Conservation (phyloP, 2,888 invertebrate species). For the Clostera curtula region DNA sequence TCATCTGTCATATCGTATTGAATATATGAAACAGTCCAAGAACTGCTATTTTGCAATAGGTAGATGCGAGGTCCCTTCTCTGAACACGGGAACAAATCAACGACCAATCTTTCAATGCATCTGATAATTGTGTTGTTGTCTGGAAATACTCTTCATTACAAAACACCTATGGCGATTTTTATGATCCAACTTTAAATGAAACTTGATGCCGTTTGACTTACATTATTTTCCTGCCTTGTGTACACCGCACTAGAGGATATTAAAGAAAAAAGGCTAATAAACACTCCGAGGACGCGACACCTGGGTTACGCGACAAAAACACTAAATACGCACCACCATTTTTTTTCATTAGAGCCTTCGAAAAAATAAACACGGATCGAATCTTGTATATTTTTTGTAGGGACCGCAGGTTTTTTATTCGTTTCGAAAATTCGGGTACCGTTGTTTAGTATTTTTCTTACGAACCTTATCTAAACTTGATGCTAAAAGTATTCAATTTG, state of each 20-base stretch:
- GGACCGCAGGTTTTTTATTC: conserved; percentile 5
- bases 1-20: too few species aligned
- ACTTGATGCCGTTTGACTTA: too few species aligned
- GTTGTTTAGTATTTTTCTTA: conserved; percentile 3
- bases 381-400: conserved; percentile 19
- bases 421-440: conserved; percentile 1
- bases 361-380: conserved; percentile 34
- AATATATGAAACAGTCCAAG: too few species aligned
- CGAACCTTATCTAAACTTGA: conserved; percentile 3
- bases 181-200: too few species aligned
- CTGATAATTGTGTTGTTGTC: too few species aligned
- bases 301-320: conserved; percentile 59
- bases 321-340: conserved; percentile 27
- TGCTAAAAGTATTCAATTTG: too few species aligned
- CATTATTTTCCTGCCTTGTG: conserved; percentile 1
- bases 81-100: too few species aligned
- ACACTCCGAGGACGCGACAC: conserved; percentile 44
- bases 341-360: conserved; percentile 22
- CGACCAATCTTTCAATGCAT: too few species aligned
- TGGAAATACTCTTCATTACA: too few species aligned
- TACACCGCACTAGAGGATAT: conserved; percentile 5
- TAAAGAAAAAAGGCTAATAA: conserved; percentile 27
- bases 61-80: too few species aligned
- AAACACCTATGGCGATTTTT: too few species aligned
- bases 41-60: too few species aligned